Conservation (phyloP, 2,113 vertebrate species). For the Eptatretus burgeri region DNA sequence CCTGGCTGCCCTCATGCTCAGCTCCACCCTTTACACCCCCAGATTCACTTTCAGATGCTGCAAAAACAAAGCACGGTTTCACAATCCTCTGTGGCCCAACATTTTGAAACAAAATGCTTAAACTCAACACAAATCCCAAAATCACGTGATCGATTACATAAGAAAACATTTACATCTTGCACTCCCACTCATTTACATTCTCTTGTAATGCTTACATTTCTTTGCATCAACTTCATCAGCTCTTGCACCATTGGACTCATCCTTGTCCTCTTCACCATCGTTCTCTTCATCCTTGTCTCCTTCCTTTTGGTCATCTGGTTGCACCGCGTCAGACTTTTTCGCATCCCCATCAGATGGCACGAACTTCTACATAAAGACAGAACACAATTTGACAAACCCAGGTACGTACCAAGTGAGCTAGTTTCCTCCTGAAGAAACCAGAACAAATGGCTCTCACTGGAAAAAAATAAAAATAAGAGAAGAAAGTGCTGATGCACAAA, state of each 20-base stretch:
- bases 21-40: not conserved
- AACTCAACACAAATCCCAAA: not conserved
- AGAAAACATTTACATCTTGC: not conserved
- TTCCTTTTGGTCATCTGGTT: constrained; percentile 15
- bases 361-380: constrained; percentile 17
- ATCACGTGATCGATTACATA: not conserved
- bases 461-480: not conserved
- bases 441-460: not conserved
- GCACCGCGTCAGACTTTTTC: constrained; percentile 24
- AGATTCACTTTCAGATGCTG: not conserved
- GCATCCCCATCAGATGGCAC: constrained; percentile 24
- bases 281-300: constrained; percentile 6
- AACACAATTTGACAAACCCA: not conserved
- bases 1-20: not conserved
- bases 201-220: not conserved
- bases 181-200: not conserved
- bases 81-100: not conserved
- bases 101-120: not conserved
- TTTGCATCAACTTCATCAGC: not conserved
- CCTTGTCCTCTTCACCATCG: not conserved
- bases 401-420: not conserved
- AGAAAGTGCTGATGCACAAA: not conserved
- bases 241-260: not conserved
- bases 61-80: not conserved
- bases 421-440: not conserved